Conservation (phyloP, 2,113 vertebrate genomes). For the Sarotherodon lohbergeri region DNA sequence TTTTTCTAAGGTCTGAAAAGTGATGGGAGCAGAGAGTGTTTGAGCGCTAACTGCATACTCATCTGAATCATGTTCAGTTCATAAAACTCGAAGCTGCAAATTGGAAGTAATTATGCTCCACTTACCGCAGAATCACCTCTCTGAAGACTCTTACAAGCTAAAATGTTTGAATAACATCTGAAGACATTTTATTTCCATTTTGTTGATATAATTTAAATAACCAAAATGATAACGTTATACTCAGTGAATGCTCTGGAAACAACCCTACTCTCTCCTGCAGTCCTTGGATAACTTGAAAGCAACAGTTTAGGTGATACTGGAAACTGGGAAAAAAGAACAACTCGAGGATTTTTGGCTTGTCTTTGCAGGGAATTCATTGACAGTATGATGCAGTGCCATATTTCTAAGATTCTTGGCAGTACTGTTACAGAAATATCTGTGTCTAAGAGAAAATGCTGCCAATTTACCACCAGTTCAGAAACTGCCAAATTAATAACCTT, state of each 20-base stretch:
- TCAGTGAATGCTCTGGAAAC: neutral
- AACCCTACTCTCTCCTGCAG: neutral
- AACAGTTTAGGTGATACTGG: neutral
- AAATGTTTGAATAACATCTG: constrained; percentile 35
- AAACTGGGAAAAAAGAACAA: neutral
- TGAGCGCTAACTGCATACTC: constrained; percentile 2
- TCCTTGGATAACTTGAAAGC: neutral
- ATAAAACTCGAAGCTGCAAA: constrained; percentile 45
- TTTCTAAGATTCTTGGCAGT: constrained; percentile 25
- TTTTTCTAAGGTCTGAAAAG: neutral
- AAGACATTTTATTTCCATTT: constrained; percentile 15
- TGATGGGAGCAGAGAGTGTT: neutral
- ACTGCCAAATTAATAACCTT: constrained; percentile 20
- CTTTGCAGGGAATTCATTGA: neutral
- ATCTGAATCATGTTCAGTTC: constrained; percentile 39
- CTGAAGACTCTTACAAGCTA: constrained; percentile 32
- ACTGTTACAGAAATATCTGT: neutral
- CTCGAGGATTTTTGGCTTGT: neutral
- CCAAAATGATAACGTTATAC: neutral
- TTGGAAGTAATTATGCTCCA: constrained; percentile 56
- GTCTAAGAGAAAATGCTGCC: neutral
- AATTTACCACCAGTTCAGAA: constrained; percentile 7
- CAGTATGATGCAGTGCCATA: neutral
- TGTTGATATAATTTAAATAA: constrained; percentile 36
- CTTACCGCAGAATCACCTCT: constrained; percentile 45